Evolutionary conservation across 2,113 vertebrate species (phyloP).

Genomic region (Vidua macroura): DNA sequence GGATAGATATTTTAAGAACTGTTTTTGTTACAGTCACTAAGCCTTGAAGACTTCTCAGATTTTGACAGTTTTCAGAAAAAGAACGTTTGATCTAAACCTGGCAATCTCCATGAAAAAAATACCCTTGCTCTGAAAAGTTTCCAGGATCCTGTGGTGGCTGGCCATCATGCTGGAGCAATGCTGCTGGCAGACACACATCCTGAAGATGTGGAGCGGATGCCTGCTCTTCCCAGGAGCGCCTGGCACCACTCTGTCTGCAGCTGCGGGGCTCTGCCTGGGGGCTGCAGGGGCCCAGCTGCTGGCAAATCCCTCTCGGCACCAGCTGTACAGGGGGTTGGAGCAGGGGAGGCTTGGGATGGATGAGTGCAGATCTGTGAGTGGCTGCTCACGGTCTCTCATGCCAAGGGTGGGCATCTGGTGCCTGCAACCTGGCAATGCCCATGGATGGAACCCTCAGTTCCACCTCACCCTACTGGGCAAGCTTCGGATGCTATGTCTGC

Average conservation of each 20-base stretch:
- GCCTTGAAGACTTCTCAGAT: neutral
- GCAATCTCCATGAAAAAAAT: neutral
- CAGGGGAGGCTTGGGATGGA: neutral
- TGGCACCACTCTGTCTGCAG: fast-evolving
- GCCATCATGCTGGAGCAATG: neutral
- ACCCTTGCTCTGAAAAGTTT: neutral
- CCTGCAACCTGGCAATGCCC: fast-evolving
- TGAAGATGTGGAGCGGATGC: fast-evolving
- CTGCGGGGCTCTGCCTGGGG: fast-evolving
- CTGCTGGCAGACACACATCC: neutral
- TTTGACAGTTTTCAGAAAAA: neutral
- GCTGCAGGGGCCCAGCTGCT: neutral
- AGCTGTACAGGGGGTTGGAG: fast-evolving
- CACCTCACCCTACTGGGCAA: fast-evolving
- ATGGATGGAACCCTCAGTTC: neutral
- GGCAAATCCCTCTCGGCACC: neutral
- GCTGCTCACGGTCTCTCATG: fast-evolving
- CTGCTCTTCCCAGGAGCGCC: fast-evolving
- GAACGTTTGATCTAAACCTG: neutral
- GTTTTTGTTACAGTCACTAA: neutral
- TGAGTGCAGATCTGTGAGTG: fast-evolving
- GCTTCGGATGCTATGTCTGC: neutral
- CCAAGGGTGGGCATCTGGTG: fast-evolving
- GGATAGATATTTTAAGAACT: neutral
- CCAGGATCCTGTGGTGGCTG: neutral